These are phyloP conservation scores for Gastrophryne carolinensis DNA, from an alignment of 2,797 vertebrate species.

Conservation along the genomic window DNA sequence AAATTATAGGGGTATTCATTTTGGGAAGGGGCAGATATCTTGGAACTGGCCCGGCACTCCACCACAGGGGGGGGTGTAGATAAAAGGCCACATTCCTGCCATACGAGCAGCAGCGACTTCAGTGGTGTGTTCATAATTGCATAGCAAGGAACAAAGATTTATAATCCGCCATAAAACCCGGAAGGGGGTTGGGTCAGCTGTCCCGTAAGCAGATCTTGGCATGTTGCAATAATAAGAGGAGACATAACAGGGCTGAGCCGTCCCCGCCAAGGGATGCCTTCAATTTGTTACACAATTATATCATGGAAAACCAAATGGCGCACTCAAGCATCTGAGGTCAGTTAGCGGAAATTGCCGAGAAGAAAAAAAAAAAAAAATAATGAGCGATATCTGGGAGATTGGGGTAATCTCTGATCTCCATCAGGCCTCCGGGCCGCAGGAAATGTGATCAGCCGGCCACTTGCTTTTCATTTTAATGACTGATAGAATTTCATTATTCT, in stretches of 20 bases:
- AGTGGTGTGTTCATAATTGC: slow-evolving; percentile 47
- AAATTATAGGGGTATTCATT: too few species aligned
- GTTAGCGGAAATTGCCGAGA: slow-evolving; percentile 27
- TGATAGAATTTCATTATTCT: slow-evolving; percentile 45
- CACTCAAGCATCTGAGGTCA: slow-evolving; percentile 35
- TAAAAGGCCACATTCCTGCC: not conserved
- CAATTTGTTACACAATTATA: slow-evolving; percentile 48
- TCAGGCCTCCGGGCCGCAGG: slow-evolving; percentile 49
- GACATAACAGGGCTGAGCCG: not conserved
- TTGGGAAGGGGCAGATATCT: too few species aligned
- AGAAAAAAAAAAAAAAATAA: slow-evolving; percentile 37
- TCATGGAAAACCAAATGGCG: not conserved
- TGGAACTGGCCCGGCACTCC: too few species aligned
- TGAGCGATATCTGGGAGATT: slow-evolving; percentile 34
- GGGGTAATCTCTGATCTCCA: slow-evolving; percentile 37
- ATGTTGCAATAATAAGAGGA: slow-evolving; percentile 7
- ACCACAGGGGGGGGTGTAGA: too few species aligned
- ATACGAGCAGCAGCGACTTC: not conserved
- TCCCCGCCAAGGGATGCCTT: not conserved
- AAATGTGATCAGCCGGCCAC: slow-evolving; percentile 47
- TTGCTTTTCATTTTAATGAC: slow-evolving; percentile 47
- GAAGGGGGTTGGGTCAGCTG: not conserved
- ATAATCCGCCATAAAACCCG: not conserved
- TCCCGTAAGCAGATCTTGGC: not conserved
- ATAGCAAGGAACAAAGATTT: slow-evolving; percentile 55